Evolutionary conservation across 2,113 vertebrate genomes (phyloP).

Genomic region (Pterophyllum scalare): DNA sequence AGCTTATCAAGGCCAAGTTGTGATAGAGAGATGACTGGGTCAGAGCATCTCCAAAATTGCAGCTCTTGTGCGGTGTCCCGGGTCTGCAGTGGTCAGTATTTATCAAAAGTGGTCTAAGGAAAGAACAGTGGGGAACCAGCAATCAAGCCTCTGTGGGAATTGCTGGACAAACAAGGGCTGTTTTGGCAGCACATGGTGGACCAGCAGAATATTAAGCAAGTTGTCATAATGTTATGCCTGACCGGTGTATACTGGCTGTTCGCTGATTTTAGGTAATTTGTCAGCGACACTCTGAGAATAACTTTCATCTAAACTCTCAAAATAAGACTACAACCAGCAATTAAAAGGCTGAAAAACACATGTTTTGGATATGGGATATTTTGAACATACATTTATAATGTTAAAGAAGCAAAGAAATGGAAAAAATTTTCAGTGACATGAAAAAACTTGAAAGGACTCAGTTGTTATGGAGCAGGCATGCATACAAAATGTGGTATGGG

Average conservation of each 20-base stretch:
- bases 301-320: not conserved
- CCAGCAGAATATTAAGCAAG: too few relatives aligned
- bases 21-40: too few relatives aligned
- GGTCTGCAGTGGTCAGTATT: too few relatives aligned
- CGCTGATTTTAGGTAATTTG: not conserved
- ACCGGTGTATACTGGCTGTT: not conserved
- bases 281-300: not conserved
- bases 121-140: too few relatives aligned
- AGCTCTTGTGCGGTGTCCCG: too few relatives aligned
- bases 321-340: not conserved
- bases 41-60: too few relatives aligned
- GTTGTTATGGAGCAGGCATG: conserved; percentile 39
- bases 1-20: too few relatives aligned
- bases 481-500: conserved; percentile 54
- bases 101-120: too few relatives aligned
- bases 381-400: not conserved
- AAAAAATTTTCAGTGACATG: not conserved
- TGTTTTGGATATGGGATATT: not conserved
- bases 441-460: conserved; percentile 1
- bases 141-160: too few relatives aligned
- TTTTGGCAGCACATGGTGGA: too few relatives aligned
- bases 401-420: not conserved
- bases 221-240: too few relatives aligned
- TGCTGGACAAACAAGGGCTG: too few relatives aligned
- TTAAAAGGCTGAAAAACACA: not conserved